These are phyloP conservation scores for Tanypteryx hageni DNA, from an alignment of 2,888 invertebrate species.

Conservation along the genomic window DNA sequence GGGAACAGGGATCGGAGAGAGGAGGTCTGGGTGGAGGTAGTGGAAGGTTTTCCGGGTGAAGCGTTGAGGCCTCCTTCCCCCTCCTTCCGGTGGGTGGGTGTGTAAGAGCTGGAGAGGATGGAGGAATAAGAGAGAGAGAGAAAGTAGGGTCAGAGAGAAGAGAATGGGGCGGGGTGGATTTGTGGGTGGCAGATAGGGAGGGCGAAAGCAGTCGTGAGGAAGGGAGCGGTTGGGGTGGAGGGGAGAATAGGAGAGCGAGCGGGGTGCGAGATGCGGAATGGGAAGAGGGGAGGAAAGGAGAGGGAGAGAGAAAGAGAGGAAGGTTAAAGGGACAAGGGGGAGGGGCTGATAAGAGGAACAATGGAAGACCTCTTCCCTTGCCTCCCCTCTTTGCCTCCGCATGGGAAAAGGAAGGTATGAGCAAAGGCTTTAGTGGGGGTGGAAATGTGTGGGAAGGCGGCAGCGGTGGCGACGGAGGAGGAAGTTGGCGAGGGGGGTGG, in stretches of 20 bases:
- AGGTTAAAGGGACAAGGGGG: not conserved
- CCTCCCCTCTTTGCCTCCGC: not conserved
- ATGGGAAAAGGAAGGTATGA: constrained; percentile 40
- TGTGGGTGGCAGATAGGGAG: no score
- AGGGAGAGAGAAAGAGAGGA: not conserved
- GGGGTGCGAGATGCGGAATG: no score
- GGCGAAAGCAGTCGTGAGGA: not conserved
- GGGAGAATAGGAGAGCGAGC: not conserved
- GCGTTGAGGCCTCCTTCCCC: not conserved
- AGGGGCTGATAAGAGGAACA: constrained; percentile 51
- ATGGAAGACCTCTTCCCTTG: constrained; percentile 10
- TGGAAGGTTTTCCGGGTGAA: constrained; percentile 14
- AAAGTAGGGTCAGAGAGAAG: no score
- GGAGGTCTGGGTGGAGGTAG: not conserved
- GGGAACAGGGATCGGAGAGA: not conserved
- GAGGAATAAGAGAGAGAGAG: not conserved
- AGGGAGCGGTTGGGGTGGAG: not conserved
- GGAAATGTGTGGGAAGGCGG: not conserved
- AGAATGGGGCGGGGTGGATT: no score
- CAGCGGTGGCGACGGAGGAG: no score
- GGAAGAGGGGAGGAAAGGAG: not conserved
- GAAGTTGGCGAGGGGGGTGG: not conserved
- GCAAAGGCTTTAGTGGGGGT: not conserved
- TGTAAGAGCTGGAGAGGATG: not conserved
- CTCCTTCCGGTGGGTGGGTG: constrained; percentile 36